phyloP scores from a whole-genome alignment of 2,888 invertebrate species.

The Idaea dimidiata region DNA sequence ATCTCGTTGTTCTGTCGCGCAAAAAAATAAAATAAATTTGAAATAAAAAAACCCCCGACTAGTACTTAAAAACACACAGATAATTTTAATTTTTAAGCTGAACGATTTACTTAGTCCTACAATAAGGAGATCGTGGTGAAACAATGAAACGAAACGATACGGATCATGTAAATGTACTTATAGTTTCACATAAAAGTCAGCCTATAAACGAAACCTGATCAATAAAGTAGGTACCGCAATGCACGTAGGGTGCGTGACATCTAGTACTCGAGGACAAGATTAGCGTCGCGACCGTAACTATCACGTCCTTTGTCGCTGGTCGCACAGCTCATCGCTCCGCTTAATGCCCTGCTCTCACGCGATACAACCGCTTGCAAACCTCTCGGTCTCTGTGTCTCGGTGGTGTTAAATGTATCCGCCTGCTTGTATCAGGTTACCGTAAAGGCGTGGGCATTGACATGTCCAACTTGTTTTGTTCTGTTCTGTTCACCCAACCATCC shows the following conservation, averaged over 20 bases:
- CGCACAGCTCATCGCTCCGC: slow-evolving; percentile 55
- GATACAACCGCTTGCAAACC: slow-evolving; percentile 53
- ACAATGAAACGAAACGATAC: too few relatives aligned
- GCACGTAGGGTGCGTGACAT: slow-evolving; percentile 61
- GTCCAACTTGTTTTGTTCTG: slow-evolving; percentile 77
- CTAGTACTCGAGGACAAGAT: slow-evolving; percentile 57
- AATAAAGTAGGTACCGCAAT: slow-evolving; percentile 34
- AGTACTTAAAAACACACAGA: too few relatives aligned
- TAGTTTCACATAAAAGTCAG: slow-evolving; percentile 2
- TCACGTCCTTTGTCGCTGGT: slow-evolving; percentile 44
- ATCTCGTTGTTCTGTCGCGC: too few relatives aligned
- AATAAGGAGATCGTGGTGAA: too few relatives aligned
- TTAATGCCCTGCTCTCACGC: slow-evolving; percentile 48
- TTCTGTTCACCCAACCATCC: slow-evolving; percentile 71
- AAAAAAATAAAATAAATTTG: too few relatives aligned
- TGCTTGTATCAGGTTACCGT: slow-evolving; percentile 76
- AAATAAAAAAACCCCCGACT: too few relatives aligned
- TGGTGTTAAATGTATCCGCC: slow-evolving; percentile 78
- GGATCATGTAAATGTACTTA: too few relatives aligned
- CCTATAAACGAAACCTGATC: slow-evolving; percentile 11
- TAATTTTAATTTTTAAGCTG: too few relatives aligned
- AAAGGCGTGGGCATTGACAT: slow-evolving; percentile 80
- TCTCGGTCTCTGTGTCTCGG: slow-evolving; percentile 45
- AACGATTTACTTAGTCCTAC: too few relatives aligned
- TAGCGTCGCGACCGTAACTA: slow-evolving; percentile 49